A percentile compares a stretch with the other conserved stretches of the same genome.
Evolutionary conservation across 2,888 invertebrate species (phyloP).

Genomic region (Drosophila picticornis): DNA sequence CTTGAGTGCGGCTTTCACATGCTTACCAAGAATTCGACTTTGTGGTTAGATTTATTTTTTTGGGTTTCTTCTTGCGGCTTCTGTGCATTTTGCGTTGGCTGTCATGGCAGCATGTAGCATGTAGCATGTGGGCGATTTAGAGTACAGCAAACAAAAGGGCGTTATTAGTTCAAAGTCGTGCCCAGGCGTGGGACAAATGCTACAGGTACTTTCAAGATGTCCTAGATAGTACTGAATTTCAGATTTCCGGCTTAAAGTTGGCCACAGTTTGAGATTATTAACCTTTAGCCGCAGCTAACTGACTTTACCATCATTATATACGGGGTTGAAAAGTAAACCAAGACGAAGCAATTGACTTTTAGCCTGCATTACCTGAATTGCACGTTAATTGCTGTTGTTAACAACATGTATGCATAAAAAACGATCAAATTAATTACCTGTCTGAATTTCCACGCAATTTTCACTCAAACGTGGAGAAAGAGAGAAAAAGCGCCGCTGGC

Average conservation of each 20-base stretch:
- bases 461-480: constrained; percentile 33
- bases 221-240: constrained; percentile 20
- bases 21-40: constrained; percentile 31
- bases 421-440: constrained; percentile 70
- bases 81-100: constrained; percentile 33
- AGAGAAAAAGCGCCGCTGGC: constrained; percentile 39
- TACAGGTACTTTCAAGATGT: constrained; percentile 20
- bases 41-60: constrained; percentile 34
- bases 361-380: constrained; percentile 58
- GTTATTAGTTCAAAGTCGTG: constrained; percentile 65
- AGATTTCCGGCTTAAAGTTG: constrained; percentile 39
- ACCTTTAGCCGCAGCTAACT: constrained; percentile 7
- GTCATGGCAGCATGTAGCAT: constrained; percentile 9
- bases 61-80: constrained; percentile 16
- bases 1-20: constrained; percentile 41
- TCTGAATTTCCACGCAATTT: constrained; percentile 71
- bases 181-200: constrained; percentile 45
- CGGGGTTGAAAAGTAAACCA: constrained; percentile 63
- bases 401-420: constrained; percentile 60
- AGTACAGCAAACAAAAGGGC: constrained; percentile 49
- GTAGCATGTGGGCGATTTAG: constrained; percentile 39
- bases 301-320: constrained; percentile 14
- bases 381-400: constrained; percentile 47
- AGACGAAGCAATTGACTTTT: constrained; percentile 73
- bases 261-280: constrained; percentile 4